A percentile compares a stretch with the other conserved stretches of the same genome.
These are phyloP conservation scores for Sparidentex hasta DNA, from an alignment of 2,797 vertebrate genomes.

Conservation along the genomic window DNA sequence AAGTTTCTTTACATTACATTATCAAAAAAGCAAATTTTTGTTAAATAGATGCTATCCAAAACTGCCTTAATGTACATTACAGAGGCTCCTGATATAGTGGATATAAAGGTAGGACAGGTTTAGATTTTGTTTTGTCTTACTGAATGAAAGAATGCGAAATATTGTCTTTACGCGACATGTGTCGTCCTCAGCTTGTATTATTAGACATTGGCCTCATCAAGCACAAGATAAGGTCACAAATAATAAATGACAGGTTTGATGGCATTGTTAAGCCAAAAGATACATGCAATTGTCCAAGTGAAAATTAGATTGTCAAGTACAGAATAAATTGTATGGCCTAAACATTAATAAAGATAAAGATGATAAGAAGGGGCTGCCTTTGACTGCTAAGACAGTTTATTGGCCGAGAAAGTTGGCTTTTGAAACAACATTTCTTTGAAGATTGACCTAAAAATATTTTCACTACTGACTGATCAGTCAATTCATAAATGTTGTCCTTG, in stretches of 20 bases:
- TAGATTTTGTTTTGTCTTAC: neutral
- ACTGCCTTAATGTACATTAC: neutral
- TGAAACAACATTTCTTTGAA: neutral
- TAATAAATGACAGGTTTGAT: conserved; percentile 8
- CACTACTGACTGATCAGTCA: neutral
- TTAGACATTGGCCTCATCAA: neutral
- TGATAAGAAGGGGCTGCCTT: conserved; percentile 9
- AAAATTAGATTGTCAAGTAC: neutral
- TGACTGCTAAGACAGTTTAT: conserved; percentile 12
- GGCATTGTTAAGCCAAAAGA: conserved; percentile 9
- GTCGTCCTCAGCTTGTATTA: neutral
- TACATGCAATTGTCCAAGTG: neutral
- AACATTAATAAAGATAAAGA: conserved; percentile 8
- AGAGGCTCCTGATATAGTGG: neutral
- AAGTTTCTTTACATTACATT: neutral
- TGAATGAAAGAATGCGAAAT: neutral
- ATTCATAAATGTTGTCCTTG: neutral
- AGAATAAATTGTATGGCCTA: neutral
- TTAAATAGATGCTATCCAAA: neutral
- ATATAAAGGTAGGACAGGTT: neutral
- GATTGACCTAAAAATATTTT: neutral
- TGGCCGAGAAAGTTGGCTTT: neutral
- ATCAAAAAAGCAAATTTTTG: neutral
- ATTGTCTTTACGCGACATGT: neutral
- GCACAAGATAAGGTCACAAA: conserved; percentile 1